Conservation (phyloP, 2,888 invertebrate genomes). For the Tineola bisselliella region DNA sequence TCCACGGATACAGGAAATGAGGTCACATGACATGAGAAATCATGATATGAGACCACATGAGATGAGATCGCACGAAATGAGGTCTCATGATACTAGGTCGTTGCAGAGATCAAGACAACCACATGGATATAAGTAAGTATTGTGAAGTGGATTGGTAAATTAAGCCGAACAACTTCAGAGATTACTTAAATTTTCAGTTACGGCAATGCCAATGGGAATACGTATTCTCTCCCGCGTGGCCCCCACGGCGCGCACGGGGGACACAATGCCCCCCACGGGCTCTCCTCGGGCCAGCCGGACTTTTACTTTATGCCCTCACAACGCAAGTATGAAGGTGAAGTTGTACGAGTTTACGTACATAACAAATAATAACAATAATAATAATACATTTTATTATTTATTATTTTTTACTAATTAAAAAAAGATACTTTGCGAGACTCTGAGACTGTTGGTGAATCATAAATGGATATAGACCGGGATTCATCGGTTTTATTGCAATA, state of each 20-base stretch:
- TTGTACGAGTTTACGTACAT: conserved; percentile 38
- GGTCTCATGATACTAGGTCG: conserved; percentile 66
- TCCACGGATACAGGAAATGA: background rate
- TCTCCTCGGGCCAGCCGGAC: conserved; percentile 75
- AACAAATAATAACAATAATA: background rate
- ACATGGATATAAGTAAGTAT: conserved; percentile 40
- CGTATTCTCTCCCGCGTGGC: background rate
- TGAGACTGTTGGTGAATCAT: too few species aligned
- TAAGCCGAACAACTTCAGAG: too few species aligned
- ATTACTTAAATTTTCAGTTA: background rate
- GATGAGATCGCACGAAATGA: background rate
- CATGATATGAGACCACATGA: background rate
- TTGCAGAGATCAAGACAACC: conserved; percentile 65
- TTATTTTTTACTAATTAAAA: too few species aligned
- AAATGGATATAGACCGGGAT: too few species aligned
- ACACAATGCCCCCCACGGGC: conserved; percentile 73
- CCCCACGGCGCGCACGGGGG: conserved; percentile 67
- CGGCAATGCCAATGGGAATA: background rate
- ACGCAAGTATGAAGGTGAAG: conserved; percentile 90
- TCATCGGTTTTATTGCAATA: too few species aligned
- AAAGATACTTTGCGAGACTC: too few species aligned
- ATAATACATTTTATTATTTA: background rate
- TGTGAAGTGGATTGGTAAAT: too few species aligned
- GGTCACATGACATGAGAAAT: background rate
- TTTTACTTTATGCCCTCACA: conserved; percentile 97